These are phyloP conservation scores for Ichneumoninae sp. DNA, from an alignment of 2,888 invertebrate species.

Conservation along the genomic window DNA sequence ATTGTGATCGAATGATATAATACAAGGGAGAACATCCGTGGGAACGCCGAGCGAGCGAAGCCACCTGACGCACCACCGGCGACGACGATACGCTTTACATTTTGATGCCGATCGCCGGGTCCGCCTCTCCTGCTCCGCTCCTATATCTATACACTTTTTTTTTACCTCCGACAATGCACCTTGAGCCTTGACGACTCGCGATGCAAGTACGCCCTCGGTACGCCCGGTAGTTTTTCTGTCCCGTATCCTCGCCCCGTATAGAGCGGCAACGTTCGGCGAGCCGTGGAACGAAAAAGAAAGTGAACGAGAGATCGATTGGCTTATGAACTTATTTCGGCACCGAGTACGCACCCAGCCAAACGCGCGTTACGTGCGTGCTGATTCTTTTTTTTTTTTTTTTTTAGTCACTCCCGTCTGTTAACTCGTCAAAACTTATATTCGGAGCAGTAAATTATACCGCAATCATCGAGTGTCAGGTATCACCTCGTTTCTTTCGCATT, in stretches of 20 bases:
- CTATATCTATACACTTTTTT: conserved; percentile 53
- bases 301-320: conserved; percentile 68
- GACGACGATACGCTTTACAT: conserved; percentile 76
- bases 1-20: conserved; percentile 83
- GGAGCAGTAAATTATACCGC: conserved; percentile 49
- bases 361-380: conserved; percentile 40
- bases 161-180: conserved; percentile 51
- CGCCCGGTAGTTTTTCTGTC: conserved; percentile 21
- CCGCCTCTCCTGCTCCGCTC: conserved; percentile 42
- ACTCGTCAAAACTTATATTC: conserved; percentile 39
- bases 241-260: conserved; percentile 29
- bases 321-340: conserved; percentile 53
- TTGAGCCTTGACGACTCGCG: conserved; percentile 63
- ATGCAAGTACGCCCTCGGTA: conserved; percentile 55
- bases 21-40: conserved; percentile 81
- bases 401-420: conserved; percentile 3
- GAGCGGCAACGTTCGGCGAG: conserved; percentile 24
- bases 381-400: conserved; percentile 9
- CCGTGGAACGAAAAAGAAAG: conserved; percentile 62
- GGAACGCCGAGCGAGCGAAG: conserved; percentile 79
- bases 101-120: conserved; percentile 71
- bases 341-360: conserved; percentile 46
- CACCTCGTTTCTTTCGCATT: conserved; percentile 32
- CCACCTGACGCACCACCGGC: conserved; percentile 81
- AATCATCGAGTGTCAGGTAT: conserved; percentile 19